Conservation (phyloP, 2,113 vertebrate genomes). For the Chunga burmeisteri region DNA sequence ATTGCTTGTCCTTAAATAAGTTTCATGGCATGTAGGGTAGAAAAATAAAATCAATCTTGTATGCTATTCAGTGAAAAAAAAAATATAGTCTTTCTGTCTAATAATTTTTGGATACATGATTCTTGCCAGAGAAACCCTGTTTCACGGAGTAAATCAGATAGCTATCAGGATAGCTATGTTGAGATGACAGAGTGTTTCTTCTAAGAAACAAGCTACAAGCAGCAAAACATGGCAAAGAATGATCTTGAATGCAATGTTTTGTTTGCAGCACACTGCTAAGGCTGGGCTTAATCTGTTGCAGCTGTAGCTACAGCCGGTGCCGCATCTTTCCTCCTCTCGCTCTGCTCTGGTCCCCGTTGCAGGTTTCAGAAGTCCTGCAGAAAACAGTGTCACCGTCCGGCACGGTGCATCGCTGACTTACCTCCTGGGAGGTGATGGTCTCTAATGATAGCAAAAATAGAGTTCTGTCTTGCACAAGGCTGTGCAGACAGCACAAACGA, state of each 20-base stretch:
- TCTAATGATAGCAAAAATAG: neutral
- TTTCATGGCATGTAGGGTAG: neutral
- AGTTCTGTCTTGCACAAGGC: neutral
- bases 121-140: conserved; percentile 1
- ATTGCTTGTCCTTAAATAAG: neutral
- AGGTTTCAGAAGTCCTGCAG: neutral
- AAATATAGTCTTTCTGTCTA: neutral
- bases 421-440: neutral
- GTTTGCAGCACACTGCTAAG: neutral
- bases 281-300: neutral
- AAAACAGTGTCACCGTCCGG: neutral
- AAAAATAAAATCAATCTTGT: conserved; percentile 1
- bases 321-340: neutral
- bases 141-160: neutral
- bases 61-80: neutral
- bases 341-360: neutral
- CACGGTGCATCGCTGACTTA: fast-evolving
- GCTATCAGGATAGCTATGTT: neutral
- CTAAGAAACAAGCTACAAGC: neutral
- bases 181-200: neutral
- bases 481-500: neutral
- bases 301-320: neutral
- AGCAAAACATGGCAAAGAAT: neutral
- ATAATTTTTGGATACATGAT: neutral
- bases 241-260: neutral